Base-by-base conservation (phyloP, 2,797 vertebrate species). In the Silurus lanzhouensis region DNA sequence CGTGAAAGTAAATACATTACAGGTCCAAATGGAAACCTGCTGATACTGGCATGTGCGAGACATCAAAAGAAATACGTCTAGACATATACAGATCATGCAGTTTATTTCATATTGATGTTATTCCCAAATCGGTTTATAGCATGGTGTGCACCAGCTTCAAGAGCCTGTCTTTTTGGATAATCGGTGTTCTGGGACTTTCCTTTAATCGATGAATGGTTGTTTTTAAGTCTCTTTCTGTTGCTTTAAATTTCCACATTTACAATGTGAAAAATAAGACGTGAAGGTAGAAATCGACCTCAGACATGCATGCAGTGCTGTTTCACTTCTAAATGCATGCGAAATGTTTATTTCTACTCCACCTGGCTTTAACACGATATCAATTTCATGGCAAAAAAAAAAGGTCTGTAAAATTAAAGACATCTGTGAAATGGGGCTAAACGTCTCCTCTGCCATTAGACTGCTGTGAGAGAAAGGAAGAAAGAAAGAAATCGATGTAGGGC, bases 331-430 rank as follows among this genome's bases (percentile, higher is more conserved):
- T 31, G 17, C 46, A 38, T 14, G 70, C 64, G 58, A 75, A 75
- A 83, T 83, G 70, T 83, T 74, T 48, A 31, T 48, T 64, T 75
- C 22, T 63, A 22, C 60, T 83, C 38, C 71, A 75, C 70, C 68
- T 83, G 71, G 70, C 38, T 63, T 48, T 74, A 75, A 75, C 70
- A 75, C n/a, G n/a, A 48, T 63, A 83, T 75, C 19, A 19, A 83
- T 83, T 83, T 75, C 74, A 83, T 61, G 72, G 55, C 83, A 52
- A 52, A 52, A 52, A 52, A 87, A 84, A 87, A 20, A 48, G 22
- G 80, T 10, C 63, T 48, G 52, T 44, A 63, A 84, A 84, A 81
- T 70, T 61, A 60, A 61, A 27, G 44, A 44, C 66, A 64, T 81
- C 57, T 83, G 82, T 83, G 82, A 83, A 75, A 46, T 48, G n/a